Percentiles rank a stretch among this genome's conserved stretches.
phyloP scores from a whole-genome alignment of 2,113 vertebrate species.

The Recurvirostra avosetta region DNA sequence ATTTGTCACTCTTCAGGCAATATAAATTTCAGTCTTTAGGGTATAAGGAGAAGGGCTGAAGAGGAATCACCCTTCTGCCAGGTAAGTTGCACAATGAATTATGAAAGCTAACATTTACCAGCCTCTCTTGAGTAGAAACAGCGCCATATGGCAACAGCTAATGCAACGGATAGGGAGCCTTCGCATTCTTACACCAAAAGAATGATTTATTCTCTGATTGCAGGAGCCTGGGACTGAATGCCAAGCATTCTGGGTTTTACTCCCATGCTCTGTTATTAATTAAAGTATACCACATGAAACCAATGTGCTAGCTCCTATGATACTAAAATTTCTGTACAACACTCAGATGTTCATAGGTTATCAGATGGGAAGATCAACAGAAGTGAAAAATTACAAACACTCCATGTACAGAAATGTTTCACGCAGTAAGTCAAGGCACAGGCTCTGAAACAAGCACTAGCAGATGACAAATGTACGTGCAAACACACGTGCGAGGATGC shows the following conservation, averaged over 20 bases:
- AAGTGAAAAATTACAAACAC: not conserved
- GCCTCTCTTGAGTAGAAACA: constrained; percentile 30
- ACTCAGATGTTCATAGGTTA: constrained; percentile 8
- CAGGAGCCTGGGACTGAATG: constrained; percentile 21
- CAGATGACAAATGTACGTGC: not conserved
- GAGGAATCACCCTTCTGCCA: constrained; percentile 29
- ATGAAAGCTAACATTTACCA: constrained; percentile 43
- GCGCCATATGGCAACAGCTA: constrained; percentile 53
- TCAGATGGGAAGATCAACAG: not conserved
- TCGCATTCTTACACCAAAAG: constrained; percentile 8
- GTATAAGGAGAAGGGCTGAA: not conserved
- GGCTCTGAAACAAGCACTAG: not conserved
- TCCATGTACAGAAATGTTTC: not conserved
- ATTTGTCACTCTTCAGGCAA: not conserved
- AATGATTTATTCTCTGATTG: constrained; percentile 39
- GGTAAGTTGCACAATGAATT: constrained; percentile 43
- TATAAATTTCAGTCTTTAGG: not conserved
- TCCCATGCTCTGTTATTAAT: constrained; percentile 38
- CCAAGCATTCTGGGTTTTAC: constrained; percentile 30
- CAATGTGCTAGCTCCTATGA: not conserved
- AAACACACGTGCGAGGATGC: not conserved
- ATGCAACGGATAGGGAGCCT: constrained; percentile 30
- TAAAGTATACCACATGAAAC: constrained; percentile 15
- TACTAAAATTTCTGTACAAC: not conserved
- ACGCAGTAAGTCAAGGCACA: not conserved